Conservation (phyloP, 1,140 invertebrate species). For the Diuraphis noxia region DNA sequence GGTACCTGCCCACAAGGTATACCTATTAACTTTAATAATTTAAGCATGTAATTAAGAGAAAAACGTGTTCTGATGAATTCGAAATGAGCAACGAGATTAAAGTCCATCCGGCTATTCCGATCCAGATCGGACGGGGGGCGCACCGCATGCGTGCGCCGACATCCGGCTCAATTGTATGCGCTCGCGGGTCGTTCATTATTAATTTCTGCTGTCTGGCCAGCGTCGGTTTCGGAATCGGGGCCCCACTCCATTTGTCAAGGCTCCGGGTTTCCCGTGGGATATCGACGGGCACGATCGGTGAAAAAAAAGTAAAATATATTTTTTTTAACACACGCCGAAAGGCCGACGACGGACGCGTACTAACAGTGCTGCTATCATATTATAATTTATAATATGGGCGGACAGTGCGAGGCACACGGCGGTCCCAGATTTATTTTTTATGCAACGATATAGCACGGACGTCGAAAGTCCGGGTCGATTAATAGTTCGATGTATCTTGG, state of each 20-base stretch:
- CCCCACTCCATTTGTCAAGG: slow-evolving; percentile 7
- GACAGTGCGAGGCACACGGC: not conserved
- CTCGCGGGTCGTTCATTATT: slow-evolving; percentile 9
- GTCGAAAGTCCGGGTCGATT: not conserved
- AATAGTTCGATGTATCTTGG: slow-evolving; percentile 14
- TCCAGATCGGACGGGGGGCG: not conserved
- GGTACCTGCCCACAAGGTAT: not conserved
- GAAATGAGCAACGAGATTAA: not conserved
- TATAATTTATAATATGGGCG: not conserved
- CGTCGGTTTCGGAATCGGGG: not conserved
- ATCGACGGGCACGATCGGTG: not conserved
- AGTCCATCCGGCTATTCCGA: not conserved
- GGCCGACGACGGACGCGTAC: not conserved
- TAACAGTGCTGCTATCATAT: not conserved
- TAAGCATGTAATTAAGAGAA: not conserved
- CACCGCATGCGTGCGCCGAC: not conserved
- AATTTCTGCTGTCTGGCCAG: not conserved
- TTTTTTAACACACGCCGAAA: too few relatives aligned
- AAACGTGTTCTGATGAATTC: slow-evolving; percentile 1
- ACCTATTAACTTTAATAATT: not conserved
- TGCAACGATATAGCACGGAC: not conserved
- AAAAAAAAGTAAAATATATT: not conserved
- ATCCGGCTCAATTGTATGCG: not conserved
- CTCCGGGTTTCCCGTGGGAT: not conserved
- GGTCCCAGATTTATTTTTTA: slow-evolving; percentile 5